phyloP scores from a whole-genome alignment of 1,140 invertebrate species.

The Apis dorsata region DNA sequence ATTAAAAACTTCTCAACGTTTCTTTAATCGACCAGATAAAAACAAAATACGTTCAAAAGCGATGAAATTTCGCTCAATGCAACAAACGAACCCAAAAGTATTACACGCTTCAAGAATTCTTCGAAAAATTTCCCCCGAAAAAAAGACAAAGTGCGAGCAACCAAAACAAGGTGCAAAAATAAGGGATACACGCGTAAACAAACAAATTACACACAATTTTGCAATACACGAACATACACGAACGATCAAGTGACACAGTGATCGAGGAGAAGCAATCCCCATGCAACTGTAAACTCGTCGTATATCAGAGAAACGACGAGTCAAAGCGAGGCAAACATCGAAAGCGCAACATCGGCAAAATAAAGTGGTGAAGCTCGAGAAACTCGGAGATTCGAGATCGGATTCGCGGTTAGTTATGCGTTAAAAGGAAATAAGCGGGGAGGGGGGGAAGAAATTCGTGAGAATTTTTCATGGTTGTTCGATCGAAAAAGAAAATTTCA shows the following conservation, averaged over 20 bases:
- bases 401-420: background rate
- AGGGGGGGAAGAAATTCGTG: background rate
- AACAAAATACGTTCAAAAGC: too few species aligned
- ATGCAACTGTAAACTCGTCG: background rate
- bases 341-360: background rate
- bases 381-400: background rate
- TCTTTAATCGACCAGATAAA: too few species aligned
- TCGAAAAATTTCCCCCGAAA: background rate
- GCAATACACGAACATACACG: background rate
- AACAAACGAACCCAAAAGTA: too few species aligned
- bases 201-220: background rate
- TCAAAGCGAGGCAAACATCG: conserved; percentile 12
- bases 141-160: background rate
- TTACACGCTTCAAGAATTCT: background rate
- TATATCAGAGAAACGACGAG: background rate
- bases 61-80: too few species aligned
- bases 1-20: too few species aligned
- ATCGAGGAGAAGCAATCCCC: background rate
- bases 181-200: background rate
- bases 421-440: background rate
- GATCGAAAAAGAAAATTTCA: too few species aligned
- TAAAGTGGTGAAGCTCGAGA: background rate
- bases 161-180: background rate
- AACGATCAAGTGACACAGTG: background rate
- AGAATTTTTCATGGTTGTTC: background rate